phyloP scores from a whole-genome alignment of 2,113 vertebrate genomes.

The Bubo bubo region DNA sequence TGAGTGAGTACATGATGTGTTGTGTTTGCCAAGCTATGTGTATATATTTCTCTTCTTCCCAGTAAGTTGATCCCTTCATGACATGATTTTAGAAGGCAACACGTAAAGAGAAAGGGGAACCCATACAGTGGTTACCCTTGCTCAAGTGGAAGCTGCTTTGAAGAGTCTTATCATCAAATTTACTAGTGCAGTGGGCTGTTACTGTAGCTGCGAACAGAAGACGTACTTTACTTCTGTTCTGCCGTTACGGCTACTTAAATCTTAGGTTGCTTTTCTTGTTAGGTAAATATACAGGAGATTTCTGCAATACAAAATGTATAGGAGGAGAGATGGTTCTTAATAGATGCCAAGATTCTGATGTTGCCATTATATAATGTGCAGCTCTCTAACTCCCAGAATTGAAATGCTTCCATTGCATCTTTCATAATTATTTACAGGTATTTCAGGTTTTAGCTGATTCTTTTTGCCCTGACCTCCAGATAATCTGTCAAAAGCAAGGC shows the following conservation, averaged over 20 bases:
- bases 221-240: neutral
- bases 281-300: neutral
- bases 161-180: neutral
- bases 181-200: neutral
- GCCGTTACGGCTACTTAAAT: neutral
- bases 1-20: neutral
- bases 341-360: neutral
- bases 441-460: neutral
- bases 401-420: neutral
- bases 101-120: neutral
- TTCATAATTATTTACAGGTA: conserved; percentile 19
- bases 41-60: neutral
- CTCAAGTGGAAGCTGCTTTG: neutral
- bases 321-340: neutral
- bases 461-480: neutral
- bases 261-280: neutral
- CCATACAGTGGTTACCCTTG: neutral
- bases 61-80: neutral
- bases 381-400: neutral
- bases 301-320: neutral
- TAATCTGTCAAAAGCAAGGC: neutral
- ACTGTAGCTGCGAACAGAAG: neutral
- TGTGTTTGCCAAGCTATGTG: neutral
- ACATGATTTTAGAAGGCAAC: neutral
- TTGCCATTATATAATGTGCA: neutral